Evolutionary conservation across 2,888 invertebrate genomes (phyloP).

Genomic region (Lochmaea crataegi): DNA sequence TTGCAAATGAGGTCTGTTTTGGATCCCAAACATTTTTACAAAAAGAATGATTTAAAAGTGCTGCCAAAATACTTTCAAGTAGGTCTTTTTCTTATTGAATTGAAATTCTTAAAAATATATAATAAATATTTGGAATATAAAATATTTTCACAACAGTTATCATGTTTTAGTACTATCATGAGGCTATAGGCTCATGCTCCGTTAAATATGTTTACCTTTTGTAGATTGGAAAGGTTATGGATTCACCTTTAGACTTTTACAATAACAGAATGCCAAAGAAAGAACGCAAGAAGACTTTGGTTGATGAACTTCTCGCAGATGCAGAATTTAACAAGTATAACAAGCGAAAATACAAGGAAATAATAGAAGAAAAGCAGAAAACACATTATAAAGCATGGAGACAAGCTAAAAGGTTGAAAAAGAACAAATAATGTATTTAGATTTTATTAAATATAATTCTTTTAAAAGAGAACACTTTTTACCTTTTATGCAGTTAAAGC

Average conservation of each 20-base stretch:
- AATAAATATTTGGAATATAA: no score
- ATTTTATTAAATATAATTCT: neutral
- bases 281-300: conserved; percentile 88
- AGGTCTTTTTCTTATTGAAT: conserved; percentile 46
- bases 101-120: no score
- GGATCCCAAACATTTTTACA: conserved; percentile 95
- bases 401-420: conserved; percentile 78
- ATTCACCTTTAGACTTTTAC: conserved; percentile 89
- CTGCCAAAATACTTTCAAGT: conserved; percentile 96
- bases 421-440: conserved; percentile 66
- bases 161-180: no score
- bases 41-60: conserved; percentile 87
- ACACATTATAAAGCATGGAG: conserved; percentile 76
- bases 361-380: conserved; percentile 77
- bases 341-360: conserved; percentile 83
- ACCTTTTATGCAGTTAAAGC: no score
- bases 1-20: conserved; percentile 92
- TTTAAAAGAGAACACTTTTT: no score
- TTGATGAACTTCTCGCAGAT: conserved; percentile 93
- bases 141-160: no score
- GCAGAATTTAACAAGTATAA: conserved; percentile 85
- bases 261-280: conserved; percentile 85
- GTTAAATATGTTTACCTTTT: conserved; percentile 36
- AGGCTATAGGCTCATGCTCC: no score
- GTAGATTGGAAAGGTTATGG: conserved; percentile 83